A percentile compares a stretch with the other conserved stretches of the same genome.
Evolutionary conservation across 2,113 vertebrate genomes (phyloP).

Genomic region (Benitochromis conjunctus): DNA sequence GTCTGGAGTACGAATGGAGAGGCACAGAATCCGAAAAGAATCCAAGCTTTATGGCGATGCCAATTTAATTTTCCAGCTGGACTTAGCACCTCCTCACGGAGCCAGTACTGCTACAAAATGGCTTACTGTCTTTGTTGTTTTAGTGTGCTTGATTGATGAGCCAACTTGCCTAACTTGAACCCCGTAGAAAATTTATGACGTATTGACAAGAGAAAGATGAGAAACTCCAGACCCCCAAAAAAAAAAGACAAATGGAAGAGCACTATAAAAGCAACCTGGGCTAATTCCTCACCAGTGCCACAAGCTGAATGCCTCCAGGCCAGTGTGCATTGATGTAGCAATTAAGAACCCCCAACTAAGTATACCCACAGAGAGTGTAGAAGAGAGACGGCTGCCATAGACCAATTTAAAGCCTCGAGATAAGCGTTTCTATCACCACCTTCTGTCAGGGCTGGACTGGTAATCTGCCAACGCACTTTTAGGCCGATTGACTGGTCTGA

Average conservation of each 20-base stretch:
- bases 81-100: neutral
- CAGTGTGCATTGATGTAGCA: neutral
- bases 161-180: neutral
- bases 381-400: neutral
- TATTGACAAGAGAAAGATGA: neutral
- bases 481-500: neutral
- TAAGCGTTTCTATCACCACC: neutral
- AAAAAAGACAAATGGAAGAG: neutral
- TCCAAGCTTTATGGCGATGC: neutral
- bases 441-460: neutral
- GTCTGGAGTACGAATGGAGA: neutral
- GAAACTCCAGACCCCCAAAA: neutral
- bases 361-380: neutral
- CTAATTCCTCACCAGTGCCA: neutral
- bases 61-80: neutral
- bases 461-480: neutral
- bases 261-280: neutral
- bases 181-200: neutral
- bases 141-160: neutral
- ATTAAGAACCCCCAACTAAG: neutral
- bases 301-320: neutral
- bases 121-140: neutral
- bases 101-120: neutral
- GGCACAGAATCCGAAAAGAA: neutral
- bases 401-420: neutral